phyloP scores from a whole-genome alignment of 2,888 invertebrate species.

The Tillus elongatus region DNA sequence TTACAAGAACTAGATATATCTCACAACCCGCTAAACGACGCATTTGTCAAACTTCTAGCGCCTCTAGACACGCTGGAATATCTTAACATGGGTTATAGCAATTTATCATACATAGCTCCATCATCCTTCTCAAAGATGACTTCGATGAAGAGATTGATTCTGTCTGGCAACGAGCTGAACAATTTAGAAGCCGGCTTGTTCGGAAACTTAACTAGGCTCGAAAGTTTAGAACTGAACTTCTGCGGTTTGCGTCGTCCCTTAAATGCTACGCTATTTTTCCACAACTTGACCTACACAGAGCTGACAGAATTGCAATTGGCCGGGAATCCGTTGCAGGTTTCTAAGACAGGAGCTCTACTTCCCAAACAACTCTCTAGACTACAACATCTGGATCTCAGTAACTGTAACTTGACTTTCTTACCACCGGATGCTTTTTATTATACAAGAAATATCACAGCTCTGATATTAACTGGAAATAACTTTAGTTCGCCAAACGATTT shows the following conservation, averaged over 20 bases:
- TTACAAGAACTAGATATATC: conserved; percentile 62
- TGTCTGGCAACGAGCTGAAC: conserved; percentile 60
- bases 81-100: conserved; percentile 65
- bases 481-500: conserved; percentile 46
- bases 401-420: conserved; percentile 53
- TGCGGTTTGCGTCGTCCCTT: conserved; percentile 56
- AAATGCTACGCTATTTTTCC: conserved; percentile 58
- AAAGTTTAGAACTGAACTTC: conserved; percentile 58
- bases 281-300: conserved; percentile 53
- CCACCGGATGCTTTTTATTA: conserved; percentile 52
- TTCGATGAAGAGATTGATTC: conserved; percentile 53
- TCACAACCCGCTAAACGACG: conserved; percentile 58
- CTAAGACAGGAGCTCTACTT: conserved; percentile 50
- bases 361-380: conserved; percentile 57
- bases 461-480: conserved; percentile 53
- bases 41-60: conserved; percentile 55
- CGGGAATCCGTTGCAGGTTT: conserved; percentile 57
- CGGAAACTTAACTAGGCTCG: conserved; percentile 56
- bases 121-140: conserved; percentile 61
- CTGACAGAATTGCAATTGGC: conserved; percentile 58
- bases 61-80: conserved; percentile 58
- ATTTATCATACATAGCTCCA: conserved; percentile 55
- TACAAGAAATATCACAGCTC: conserved; percentile 53
- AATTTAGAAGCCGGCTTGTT: conserved; percentile 59
- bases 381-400: conserved; percentile 55